These are phyloP conservation scores for Clinocottus analis DNA, from an alignment of 2,113 vertebrate species.

Conservation along the genomic window DNA sequence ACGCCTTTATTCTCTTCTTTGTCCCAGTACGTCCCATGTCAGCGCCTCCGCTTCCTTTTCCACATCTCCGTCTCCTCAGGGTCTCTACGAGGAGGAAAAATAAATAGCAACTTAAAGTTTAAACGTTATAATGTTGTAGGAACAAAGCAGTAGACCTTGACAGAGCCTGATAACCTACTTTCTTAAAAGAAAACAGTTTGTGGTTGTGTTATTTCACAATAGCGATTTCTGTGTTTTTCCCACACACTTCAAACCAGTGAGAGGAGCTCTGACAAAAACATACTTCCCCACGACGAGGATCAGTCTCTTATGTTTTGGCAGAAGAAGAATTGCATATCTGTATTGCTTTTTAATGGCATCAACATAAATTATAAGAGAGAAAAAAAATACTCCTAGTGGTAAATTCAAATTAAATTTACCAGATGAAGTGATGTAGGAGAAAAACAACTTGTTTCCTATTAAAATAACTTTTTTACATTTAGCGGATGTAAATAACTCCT, in stretches of 20 bases:
- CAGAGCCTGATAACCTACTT: neutral
- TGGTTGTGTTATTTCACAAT: too few species aligned
- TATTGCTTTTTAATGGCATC: neutral
- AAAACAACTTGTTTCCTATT: neutral
- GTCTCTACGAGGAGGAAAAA: slow-evolving; percentile 16
- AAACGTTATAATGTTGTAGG: neutral
- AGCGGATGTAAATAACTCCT: too few species aligned
- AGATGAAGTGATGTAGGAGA: neutral
- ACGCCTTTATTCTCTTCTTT: slow-evolving; percentile 44
- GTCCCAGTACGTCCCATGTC: slow-evolving; percentile 15
- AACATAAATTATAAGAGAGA: neutral
- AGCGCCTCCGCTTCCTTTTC: slow-evolving; percentile 11
- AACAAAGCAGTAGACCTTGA: neutral
- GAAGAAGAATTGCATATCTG: neutral
- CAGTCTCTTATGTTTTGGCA: neutral
- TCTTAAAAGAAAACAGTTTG: too few species aligned
- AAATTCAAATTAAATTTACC: neutral
- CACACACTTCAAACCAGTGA: neutral
- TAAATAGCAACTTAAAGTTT: neutral
- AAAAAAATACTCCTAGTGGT: neutral
- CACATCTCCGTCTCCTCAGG: neutral
- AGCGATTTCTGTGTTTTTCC: neutral
- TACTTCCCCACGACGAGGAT: neutral
- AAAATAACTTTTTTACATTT: too few species aligned
- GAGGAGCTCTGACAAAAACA: too few species aligned